A percentile compares a stretch with the other conserved stretches of the same genome.
These are phyloP conservation scores for Forbesichthys papilliferus DNA, from an alignment of 2,113 vertebrate genomes.

Conservation along the genomic window DNA sequence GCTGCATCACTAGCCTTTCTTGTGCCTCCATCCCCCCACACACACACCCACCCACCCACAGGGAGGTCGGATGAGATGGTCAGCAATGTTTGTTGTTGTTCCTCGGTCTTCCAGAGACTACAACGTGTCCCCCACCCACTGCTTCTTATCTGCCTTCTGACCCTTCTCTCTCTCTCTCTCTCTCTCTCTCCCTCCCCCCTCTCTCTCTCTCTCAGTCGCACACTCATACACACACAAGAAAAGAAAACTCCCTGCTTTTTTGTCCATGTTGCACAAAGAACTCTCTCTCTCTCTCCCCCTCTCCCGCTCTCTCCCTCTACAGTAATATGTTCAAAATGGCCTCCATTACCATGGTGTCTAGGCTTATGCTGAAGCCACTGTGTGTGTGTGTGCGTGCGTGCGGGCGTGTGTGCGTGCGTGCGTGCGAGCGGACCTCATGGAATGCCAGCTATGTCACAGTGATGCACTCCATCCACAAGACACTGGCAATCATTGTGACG, in stretches of 20 bases:
- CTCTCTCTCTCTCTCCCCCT: not conserved
- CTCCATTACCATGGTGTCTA: constrained; percentile 18
- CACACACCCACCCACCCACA: constrained; percentile 8
- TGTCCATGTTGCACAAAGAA: constrained; percentile 11
- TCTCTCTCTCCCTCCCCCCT: constrained; percentile 24
- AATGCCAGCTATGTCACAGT: constrained; percentile 56
- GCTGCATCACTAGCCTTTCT: not conserved
- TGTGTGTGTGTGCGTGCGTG: not conserved
- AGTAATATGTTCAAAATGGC: constrained; percentile 64
- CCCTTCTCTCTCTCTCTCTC: not conserved
- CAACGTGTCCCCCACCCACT: constrained; percentile 36
- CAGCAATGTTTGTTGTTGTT: constrained; percentile 34
- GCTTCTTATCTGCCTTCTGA: constrained; percentile 2
- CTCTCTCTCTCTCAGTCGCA: constrained; percentile 5
- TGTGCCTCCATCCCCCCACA: not conserved
- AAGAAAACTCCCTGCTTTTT: constrained; percentile 26
- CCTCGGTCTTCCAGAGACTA: constrained; percentile 32
- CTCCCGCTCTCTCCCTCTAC: constrained; percentile 5
- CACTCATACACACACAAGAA: constrained; percentile 9
- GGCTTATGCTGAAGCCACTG: constrained; percentile 32
- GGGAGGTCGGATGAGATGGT: constrained; percentile 4
- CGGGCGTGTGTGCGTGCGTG: not conserved
- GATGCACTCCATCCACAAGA: constrained; percentile 50
- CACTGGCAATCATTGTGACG: constrained; percentile 66
- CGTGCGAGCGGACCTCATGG: constrained; percentile 35